Evolutionary conservation across 2,888 invertebrate species (phyloP).

Genomic region (Drosophila eohydei): DNA sequence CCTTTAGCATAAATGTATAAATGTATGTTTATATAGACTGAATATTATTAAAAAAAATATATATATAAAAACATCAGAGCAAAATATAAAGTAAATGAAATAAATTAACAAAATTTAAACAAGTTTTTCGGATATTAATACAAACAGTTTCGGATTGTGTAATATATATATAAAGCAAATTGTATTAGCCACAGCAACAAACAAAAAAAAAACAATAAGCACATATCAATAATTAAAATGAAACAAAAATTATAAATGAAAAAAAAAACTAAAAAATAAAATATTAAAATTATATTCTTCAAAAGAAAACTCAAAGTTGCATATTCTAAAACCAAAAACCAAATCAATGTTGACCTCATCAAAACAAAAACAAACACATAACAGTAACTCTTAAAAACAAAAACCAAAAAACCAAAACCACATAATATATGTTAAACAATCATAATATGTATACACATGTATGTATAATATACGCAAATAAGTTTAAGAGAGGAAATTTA

Average conservation of each 20-base stretch:
- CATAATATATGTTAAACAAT: constrained; percentile 59
- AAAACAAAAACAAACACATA: constrained; percentile 38
- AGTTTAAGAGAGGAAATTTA: constrained; percentile 43
- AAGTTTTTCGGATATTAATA: constrained; percentile 39
- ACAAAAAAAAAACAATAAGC: constrained; percentile 63
- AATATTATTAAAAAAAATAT: constrained; percentile 69
- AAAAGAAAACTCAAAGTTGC: constrained; percentile 54
- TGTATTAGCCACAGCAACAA: constrained; percentile 37
- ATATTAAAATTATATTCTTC: constrained; percentile 25
- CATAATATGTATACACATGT: constrained; percentile 49
- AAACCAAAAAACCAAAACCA: constrained; percentile 28
- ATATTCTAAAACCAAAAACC: constrained; percentile 57
- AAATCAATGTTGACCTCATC: constrained; percentile 76
- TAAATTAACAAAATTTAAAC: constrained; percentile 23
- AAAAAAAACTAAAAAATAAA: constrained; percentile 2
- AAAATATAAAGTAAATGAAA: constrained; percentile 15
- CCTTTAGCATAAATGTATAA: constrained; percentile 75
- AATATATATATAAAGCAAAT: constrained; percentile 43
- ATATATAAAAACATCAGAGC: constrained; percentile 40
- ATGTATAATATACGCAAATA: constrained; percentile 43
- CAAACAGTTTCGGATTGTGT: constrained; percentile 47
- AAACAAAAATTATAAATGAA: constrained; percentile 23
- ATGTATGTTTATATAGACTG: constrained; percentile 80
- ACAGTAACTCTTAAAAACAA: constrained; percentile 43
- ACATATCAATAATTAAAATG: constrained; percentile 67